Evolutionary conservation across 1,140 invertebrate genomes (phyloP).

Genomic region (Saxidomus purpurata): DNA sequence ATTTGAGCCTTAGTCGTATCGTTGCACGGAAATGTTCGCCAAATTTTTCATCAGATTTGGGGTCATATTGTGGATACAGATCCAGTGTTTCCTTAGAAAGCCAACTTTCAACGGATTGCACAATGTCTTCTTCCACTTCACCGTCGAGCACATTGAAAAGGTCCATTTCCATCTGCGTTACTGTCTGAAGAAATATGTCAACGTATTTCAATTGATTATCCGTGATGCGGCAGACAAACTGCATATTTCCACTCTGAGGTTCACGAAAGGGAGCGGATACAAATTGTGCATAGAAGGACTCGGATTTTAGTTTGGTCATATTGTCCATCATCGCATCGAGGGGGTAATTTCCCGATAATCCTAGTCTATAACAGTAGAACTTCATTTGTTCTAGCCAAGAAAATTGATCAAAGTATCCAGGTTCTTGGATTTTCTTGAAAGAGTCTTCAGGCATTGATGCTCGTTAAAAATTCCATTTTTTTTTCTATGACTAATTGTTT

Average conservation of each 20-base stretch:
- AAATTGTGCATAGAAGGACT: not conserved
- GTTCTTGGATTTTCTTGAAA: not conserved
- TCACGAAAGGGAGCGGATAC: not conserved
- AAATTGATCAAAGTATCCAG: not conserved
- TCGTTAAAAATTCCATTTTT: no score
- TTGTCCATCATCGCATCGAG: not conserved
- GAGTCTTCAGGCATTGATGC: slow-evolving; percentile 1
- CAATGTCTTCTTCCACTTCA: not conserved
- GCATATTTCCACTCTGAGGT: not conserved
- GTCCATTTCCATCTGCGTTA: not conserved
- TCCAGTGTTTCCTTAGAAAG: not conserved
- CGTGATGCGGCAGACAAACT: not conserved
- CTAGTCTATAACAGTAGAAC: no score
- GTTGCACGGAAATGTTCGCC: not conserved
- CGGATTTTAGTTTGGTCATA: not conserved
- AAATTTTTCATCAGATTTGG: not conserved
- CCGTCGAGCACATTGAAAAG: not conserved
- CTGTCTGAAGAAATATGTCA: slow-evolving; percentile 13
- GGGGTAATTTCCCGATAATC: not conserved
- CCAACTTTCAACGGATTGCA: not conserved
- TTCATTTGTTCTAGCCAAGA: not conserved
- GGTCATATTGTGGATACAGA: not conserved
- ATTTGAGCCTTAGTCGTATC: not conserved
- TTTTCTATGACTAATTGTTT: not conserved
- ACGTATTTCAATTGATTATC: not conserved